Base-by-base conservation (phyloP, 2,888 invertebrate species). In the Volucella inflata region DNA sequence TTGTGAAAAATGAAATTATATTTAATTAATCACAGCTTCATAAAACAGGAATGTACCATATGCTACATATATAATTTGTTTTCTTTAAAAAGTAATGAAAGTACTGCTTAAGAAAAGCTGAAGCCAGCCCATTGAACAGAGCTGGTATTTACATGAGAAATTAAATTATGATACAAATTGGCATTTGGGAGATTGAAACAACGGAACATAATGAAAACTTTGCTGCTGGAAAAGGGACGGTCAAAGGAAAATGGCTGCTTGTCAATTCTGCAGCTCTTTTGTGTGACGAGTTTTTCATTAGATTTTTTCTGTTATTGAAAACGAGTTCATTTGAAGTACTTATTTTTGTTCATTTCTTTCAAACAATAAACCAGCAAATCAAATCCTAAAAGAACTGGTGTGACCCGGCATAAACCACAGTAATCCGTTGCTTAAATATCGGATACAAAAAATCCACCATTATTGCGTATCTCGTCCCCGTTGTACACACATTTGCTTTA, bases 271-370 rank as follows among this genome's bases (percentile, higher is more conserved):
- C 80, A 85, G 85, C 76, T 77, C 80, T 81, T 77, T 85, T 85
- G 76, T 81, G 71, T 85, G 81, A 85, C 76, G 68, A 81, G 76
- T 76, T 85, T 84, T 81, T 72, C 68, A 81, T 81, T 77, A 71
- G 64, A 85, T 77, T 57, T 85, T 85, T 85, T 85, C 67, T 85
- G 85, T 85, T 85, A 71, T 72, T 81, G 81, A 74, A 72, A 81
- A 75, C 74, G 72, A 77, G 57, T 85, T 80, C 65, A 67, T 83
- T 85, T 81, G 72, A 85, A 85, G 76, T 85, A 81, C 71, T 77
- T 81, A 72, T 85, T 81, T 81, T 85, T 57, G 55, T 81, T 81
- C 51, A 55, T 71, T 77, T 68, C 53, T 68, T 81, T 65, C 30
- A 72, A 71, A 57, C 71, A 62, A 10, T 30, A 62, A 64, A 51